Percentiles rank a stretch among this genome's conserved stretches.
These are phyloP conservation scores for Lasiurus borealis DNA, from an alignment of 2,113 vertebrate genomes.

Conservation along the genomic window DNA sequence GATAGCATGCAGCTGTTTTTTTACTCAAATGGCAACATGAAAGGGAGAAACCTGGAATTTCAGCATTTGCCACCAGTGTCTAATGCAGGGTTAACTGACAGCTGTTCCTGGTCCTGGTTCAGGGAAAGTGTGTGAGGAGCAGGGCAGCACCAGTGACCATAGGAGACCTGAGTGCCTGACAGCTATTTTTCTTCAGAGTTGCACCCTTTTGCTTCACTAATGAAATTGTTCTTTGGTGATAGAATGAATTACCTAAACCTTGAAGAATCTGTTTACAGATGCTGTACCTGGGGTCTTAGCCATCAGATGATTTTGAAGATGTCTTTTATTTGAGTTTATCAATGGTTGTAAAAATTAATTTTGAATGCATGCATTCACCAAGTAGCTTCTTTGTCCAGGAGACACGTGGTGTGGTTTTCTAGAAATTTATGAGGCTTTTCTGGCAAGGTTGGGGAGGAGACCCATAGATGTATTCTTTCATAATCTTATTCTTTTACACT, in stretches of 20 bases:
- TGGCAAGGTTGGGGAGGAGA: rapidly evolving
- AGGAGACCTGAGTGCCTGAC: not conserved
- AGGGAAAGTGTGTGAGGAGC: not conserved
- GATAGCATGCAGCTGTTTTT: conserved; percentile 49
- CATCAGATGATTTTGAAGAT: not conserved
- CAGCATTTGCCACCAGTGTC: not conserved
- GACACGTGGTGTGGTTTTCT: not conserved
- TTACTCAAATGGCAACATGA: conserved; percentile 50
- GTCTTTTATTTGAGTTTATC: not conserved
- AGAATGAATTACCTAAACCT: not conserved
- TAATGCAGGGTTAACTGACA: conserved; percentile 30
- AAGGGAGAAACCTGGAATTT: conserved; percentile 43
- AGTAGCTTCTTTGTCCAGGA: not conserved
- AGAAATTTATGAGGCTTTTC: not conserved
- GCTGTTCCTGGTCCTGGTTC: conserved; percentile 18
- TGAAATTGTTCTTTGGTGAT: not conserved
- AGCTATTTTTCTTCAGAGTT: not conserved
- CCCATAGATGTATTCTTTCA: not conserved
- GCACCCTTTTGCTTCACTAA: not conserved
- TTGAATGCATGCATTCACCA: not conserved
- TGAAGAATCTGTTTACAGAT: conserved; percentile 39
- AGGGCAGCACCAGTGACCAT: not conserved
- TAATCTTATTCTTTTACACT: not conserved
- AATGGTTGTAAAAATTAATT: conserved; percentile 11
- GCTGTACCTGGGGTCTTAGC: not conserved